phyloP scores from a whole-genome alignment of 2,888 invertebrate species.

The Amphipoea lucens region DNA sequence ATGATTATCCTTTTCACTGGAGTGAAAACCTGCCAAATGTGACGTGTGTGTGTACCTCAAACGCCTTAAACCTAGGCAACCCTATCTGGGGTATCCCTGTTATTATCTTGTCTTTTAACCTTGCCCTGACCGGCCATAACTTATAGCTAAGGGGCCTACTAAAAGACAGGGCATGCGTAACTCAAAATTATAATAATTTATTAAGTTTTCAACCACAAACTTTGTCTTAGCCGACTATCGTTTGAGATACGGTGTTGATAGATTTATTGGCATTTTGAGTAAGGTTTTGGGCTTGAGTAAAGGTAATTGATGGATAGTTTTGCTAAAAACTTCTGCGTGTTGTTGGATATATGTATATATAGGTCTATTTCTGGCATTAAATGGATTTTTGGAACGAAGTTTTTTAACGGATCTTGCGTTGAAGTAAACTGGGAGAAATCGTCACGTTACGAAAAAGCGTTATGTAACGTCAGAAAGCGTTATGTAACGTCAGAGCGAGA shows the following conservation, averaged over 20 bases:
- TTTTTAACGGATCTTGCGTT: background rate
- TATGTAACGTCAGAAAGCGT: background rate
- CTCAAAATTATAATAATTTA: slow-evolving; percentile 71
- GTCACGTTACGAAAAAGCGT: background rate
- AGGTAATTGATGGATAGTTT: slow-evolving; percentile 23
- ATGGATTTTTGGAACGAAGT: background rate
- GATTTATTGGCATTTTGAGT: slow-evolving; percentile 51
- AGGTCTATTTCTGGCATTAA: background rate
- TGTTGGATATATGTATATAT: too few relatives aligned
- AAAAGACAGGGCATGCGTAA: slow-evolving; percentile 62
- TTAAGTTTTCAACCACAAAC: slow-evolving; percentile 51
- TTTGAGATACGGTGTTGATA: slow-evolving; percentile 55
- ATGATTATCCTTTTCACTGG: slow-evolving; percentile 57
- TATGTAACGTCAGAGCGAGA: background rate
- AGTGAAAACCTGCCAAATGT: slow-evolving; percentile 54
- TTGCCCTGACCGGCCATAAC: slow-evolving; percentile 66
- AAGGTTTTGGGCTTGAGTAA: slow-evolving; percentile 5
- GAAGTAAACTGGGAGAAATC: background rate
- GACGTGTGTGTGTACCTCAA: slow-evolving; percentile 9
- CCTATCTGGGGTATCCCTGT: slow-evolving; percentile 55
- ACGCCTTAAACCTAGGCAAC: slow-evolving; percentile 38
- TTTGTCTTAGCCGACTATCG: slow-evolving; percentile 57
- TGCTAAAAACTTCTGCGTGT: background rate
- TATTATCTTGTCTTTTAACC: slow-evolving; percentile 74
- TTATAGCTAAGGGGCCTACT: slow-evolving; percentile 58